Conservation (phyloP, 2,888 invertebrate genomes). For the Pristionchus japonicus region DNA sequence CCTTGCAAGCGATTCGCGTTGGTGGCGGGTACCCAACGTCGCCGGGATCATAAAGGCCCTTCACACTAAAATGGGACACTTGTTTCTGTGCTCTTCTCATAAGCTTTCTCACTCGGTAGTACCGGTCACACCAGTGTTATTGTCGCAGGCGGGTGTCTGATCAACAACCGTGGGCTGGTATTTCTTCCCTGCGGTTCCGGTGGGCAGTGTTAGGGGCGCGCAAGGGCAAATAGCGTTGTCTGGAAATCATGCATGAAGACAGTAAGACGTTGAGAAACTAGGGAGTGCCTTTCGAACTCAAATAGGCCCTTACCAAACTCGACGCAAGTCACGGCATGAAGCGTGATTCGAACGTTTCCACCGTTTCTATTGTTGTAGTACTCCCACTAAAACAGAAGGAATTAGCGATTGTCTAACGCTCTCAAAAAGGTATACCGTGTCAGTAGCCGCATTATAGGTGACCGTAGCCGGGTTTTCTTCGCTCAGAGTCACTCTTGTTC, state of each 20-base stretch:
- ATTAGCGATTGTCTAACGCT: no score
- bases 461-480: background rate
- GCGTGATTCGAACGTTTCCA: background rate
- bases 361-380: background rate
- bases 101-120: no score
- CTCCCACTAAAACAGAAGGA: background rate
- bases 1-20: background rate
- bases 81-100: no score
- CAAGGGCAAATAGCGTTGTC: background rate
- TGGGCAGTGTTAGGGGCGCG: background rate
- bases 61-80: no score
- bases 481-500: background rate
- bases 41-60: no score
- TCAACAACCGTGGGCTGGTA: background rate
- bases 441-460: background rate
- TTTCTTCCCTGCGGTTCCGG: background rate
- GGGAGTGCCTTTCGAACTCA: background rate
- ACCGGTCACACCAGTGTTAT: no score
- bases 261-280: no score
- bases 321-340: background rate
- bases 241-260: background rate
- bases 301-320: background rate
- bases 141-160: no score
- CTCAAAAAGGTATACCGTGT: background rate
- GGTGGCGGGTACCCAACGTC: background rate